These are phyloP conservation scores for Nasonovia ribisnigri DNA, from an alignment of 2,888 invertebrate genomes.

Conservation along the genomic window DNA sequence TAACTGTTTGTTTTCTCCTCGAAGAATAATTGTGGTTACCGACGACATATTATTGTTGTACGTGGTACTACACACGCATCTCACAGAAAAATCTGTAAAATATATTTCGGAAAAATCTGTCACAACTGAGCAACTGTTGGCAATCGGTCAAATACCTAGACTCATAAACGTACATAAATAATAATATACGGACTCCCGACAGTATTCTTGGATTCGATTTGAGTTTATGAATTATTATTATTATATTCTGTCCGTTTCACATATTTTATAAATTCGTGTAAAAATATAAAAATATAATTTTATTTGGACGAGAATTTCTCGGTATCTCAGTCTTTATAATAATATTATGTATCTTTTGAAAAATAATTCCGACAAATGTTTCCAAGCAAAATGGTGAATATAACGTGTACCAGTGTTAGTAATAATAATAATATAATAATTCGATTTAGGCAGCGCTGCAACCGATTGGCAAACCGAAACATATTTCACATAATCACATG, in stretches of 20 bases:
- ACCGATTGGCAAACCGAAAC: background rate
- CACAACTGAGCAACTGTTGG: background rate
- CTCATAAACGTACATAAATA: background rate
- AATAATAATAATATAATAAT: conserved; percentile 8
- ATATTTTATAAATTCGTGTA: background rate
- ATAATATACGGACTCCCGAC: background rate
- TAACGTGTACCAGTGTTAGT: background rate
- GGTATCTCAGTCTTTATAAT: background rate
- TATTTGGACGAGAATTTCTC: background rate
- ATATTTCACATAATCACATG: background rate
- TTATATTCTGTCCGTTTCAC: background rate
- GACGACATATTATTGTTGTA: background rate
- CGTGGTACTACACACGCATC: background rate
- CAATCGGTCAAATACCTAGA: conserved; percentile 3
- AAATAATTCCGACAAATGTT: background rate
- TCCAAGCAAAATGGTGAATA: background rate
- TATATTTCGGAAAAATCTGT: background rate
- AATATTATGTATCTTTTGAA: background rate
- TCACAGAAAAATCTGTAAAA: background rate
- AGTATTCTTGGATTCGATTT: conserved; percentile 14
- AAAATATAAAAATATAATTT: background rate
- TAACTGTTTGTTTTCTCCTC: background rate
- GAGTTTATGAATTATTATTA: conserved; percentile 23
- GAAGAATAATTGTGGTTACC: background rate
- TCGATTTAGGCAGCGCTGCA: background rate